Evolutionary conservation across 2,888 invertebrate genomes (phyloP).

Genomic region (Tenthredo mesomela): DNA sequence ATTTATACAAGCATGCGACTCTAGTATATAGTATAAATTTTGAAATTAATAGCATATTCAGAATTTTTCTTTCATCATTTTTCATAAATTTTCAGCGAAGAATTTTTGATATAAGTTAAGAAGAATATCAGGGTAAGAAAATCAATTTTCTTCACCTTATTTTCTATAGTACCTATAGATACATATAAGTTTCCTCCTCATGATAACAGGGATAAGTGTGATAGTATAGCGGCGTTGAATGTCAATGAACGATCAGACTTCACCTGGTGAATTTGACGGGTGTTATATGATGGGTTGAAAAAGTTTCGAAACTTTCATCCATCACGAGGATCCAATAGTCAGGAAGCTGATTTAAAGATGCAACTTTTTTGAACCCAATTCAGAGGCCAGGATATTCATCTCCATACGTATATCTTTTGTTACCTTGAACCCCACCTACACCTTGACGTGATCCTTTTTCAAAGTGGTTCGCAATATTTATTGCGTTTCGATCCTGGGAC

Average conservation of each 20-base stretch:
- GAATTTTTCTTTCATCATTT: background rate
- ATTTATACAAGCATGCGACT: background rate
- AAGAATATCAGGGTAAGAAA: background rate
- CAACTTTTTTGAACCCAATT: constrained; percentile 2
- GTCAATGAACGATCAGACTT: background rate
- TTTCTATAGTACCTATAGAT: background rate
- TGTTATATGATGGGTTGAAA: background rate
- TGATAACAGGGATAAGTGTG: background rate
- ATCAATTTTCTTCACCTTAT: background rate
- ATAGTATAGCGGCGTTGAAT: background rate
- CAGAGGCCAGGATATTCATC: background rate
- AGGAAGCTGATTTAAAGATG: constrained; percentile 10
- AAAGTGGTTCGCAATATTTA: constrained; percentile 34
- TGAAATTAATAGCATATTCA: background rate
- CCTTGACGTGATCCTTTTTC: constrained; percentile 37
- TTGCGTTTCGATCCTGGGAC: constrained; percentile 4
- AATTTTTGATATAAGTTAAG: background rate
- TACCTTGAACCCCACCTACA: constrained; percentile 19
- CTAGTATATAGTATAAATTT: background rate
- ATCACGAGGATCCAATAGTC: constrained; percentile 15
- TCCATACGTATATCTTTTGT: constrained; percentile 34
- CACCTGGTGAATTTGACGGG: background rate
- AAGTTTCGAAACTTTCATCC: constrained; percentile 32
- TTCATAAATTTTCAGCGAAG: background rate
- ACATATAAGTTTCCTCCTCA: background rate